phyloP scores from a whole-genome alignment of 2,113 vertebrate species.

The Nibea albiflora region DNA sequence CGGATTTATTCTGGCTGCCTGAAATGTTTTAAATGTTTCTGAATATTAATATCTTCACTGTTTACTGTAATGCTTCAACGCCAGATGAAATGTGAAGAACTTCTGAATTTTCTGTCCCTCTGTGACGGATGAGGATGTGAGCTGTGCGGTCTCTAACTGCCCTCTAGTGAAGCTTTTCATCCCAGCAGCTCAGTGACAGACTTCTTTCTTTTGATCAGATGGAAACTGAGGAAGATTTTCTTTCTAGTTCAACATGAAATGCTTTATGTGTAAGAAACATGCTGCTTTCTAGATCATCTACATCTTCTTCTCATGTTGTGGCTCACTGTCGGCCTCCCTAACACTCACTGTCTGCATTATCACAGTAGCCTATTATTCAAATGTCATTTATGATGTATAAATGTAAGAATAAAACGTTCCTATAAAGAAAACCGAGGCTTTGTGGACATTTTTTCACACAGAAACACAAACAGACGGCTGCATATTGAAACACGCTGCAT shows the following conservation, averaged over 20 bases:
- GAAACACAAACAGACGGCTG: neutral
- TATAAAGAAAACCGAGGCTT: conserved; percentile 1
- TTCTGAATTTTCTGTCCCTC: conserved; percentile 14
- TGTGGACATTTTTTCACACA: neutral
- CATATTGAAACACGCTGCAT: neutral
- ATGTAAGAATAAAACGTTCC: conserved; percentile 71
- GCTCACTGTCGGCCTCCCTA: conserved; percentile 20
- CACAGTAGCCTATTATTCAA: conserved; percentile 62
- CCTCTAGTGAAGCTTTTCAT: neutral
- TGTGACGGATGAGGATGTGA: neutral
- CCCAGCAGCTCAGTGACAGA: neutral
- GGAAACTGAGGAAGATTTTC: conserved; percentile 25
- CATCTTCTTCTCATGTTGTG: neutral
- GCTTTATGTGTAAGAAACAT: conserved; percentile 24
- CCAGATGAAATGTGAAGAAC: conserved; percentile 28
- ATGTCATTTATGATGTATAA: conserved; percentile 63
- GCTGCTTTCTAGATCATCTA: conserved; percentile 30
- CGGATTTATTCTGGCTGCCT: neutral
- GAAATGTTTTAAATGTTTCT: conserved; percentile 5
- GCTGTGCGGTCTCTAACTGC: neutral
- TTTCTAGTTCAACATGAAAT: conserved; percentile 20
- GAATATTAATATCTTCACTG: neutral
- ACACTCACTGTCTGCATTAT: conserved; percentile 52
- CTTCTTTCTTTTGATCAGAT: neutral
- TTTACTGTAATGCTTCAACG: conserved; percentile 8